Evolutionary conservation across 2,888 invertebrate genomes (phyloP).

Genomic region (Pollenia labialis): DNA sequence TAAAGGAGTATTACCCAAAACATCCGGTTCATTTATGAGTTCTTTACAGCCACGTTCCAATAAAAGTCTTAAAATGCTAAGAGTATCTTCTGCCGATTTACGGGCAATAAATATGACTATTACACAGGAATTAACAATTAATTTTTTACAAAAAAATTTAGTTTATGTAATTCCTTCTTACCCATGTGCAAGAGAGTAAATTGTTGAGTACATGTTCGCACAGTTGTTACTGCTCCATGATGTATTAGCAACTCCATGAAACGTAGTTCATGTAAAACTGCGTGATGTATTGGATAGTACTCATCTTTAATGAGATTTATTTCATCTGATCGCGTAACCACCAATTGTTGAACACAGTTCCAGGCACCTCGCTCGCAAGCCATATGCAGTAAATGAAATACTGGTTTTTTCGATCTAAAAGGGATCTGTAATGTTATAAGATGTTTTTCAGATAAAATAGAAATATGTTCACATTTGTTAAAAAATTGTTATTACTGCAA

Average conservation of each 20-base stretch:
- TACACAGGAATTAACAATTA: background rate
- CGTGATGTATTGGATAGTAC: slow-evolving; percentile 91
- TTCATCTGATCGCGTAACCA: slow-evolving; percentile 88
- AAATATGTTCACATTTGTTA: background rate
- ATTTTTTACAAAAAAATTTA: background rate
- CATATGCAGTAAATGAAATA: slow-evolving; percentile 85
- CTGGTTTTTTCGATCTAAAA: slow-evolving; percentile 86
- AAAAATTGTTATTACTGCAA: background rate
- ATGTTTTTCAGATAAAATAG: background rate
- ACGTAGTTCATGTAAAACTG: slow-evolving; percentile 89
- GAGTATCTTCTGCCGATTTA: slow-evolving; percentile 89
- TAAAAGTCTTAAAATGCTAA: slow-evolving; percentile 88
- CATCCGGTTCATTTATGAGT: slow-evolving; percentile 89
- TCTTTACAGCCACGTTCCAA: slow-evolving; percentile 90
- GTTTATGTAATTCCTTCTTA: slow-evolving; percentile 77
- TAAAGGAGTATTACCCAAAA: slow-evolving; percentile 89
- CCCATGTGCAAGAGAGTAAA: slow-evolving; percentile 89
- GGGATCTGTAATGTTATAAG: slow-evolving; percentile 80
- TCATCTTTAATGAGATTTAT: slow-evolving; percentile 90
- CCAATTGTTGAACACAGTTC: slow-evolving; percentile 88
- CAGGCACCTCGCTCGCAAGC: slow-evolving; percentile 90
- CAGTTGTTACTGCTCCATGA: slow-evolving; percentile 89
- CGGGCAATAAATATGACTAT: slow-evolving; percentile 88
- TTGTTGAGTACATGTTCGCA: slow-evolving; percentile 89
- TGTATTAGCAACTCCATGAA: slow-evolving; percentile 88